Percentiles rank a stretch among this genome's conserved stretches.
phyloP scores from a whole-genome alignment of 2,888 invertebrate genomes.

The Nemotelus nigrinus region DNA sequence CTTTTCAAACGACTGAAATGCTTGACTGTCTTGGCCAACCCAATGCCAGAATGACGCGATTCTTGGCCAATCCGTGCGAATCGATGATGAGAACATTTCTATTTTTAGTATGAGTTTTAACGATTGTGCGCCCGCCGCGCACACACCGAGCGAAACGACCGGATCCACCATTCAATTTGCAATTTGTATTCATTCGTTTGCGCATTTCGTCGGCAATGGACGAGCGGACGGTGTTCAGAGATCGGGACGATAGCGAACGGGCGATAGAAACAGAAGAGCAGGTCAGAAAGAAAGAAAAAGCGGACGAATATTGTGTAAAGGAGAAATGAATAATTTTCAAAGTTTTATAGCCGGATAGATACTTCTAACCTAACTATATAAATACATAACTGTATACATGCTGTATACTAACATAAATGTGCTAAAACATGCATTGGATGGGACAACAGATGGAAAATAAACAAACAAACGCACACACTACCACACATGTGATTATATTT shows the following conservation, averaged over 20 bases:
- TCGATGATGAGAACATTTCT: conserved; percentile 43
- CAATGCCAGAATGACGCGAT: conserved; percentile 28
- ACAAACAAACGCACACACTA: background rate
- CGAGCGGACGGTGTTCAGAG: background rate
- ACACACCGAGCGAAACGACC: conserved; percentile 3
- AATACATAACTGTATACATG: too few relatives aligned
- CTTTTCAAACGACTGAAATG: conserved; percentile 38
- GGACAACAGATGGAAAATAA: background rate
- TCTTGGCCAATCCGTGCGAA: conserved; percentile 2
- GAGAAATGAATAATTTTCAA: background rate
- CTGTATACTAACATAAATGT: background rate
- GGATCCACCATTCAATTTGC: conserved; percentile 8
- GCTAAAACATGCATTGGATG: conserved; percentile 4
- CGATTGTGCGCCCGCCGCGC: conserved; percentile 36
- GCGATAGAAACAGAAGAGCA: too few relatives aligned
- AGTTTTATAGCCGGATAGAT: conserved; percentile 31
- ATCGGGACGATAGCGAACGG: too few relatives aligned
- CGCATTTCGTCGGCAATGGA: background rate
- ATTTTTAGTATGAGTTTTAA: conserved; percentile 32
- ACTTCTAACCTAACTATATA: background rate
- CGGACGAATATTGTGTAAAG: background rate
- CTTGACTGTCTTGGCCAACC: conserved; percentile 33
- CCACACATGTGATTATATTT: background rate
- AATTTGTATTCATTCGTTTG: conserved; percentile 23
- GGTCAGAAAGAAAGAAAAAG: too few relatives aligned